Percentiles rank a stretch among this genome's conserved stretches.
These are phyloP conservation scores for Ornithorhynchus anatinus DNA, from an alignment of 2,113 vertebrate genomes.

Conservation along the genomic window DNA sequence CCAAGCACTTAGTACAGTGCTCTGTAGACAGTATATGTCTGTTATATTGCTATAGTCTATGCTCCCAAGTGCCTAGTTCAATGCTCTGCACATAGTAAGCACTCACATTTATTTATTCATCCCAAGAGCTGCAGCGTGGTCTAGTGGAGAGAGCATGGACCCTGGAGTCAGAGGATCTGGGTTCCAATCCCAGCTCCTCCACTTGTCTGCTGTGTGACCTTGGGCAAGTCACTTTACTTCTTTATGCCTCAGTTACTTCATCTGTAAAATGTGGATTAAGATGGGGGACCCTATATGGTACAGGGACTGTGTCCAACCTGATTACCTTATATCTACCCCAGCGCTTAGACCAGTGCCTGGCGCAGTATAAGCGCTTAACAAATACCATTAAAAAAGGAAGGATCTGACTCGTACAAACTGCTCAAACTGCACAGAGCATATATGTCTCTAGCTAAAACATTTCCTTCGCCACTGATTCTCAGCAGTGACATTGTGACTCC, in stretches of 20 bases:
- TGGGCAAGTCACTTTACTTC: not conserved
- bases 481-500: not conserved
- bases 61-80: no score
- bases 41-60: no score
- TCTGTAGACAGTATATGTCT: no score
- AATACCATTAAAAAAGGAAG: conserved; percentile 21
- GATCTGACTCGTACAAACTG: not conserved
- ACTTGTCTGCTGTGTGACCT: not conserved
- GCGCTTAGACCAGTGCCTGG: no score
- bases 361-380: no score
- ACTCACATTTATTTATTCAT: no score
- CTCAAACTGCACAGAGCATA: conserved; percentile 29
- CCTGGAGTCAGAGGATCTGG: no score
- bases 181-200: not conserved
- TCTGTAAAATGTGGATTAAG: no score
- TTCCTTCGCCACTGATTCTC: conserved; percentile 1
- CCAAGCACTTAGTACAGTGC: no score
- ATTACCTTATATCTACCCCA: not conserved
- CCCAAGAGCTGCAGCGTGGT: no score
- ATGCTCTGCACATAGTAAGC: no score
- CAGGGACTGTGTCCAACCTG: not conserved
- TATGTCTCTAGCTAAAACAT: conserved; percentile 35
- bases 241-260: not conserved
- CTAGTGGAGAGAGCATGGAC: no score
- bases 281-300: not conserved